phyloP scores from a whole-genome alignment of 2,113 vertebrate genomes.

The Elanoides forficatus region DNA sequence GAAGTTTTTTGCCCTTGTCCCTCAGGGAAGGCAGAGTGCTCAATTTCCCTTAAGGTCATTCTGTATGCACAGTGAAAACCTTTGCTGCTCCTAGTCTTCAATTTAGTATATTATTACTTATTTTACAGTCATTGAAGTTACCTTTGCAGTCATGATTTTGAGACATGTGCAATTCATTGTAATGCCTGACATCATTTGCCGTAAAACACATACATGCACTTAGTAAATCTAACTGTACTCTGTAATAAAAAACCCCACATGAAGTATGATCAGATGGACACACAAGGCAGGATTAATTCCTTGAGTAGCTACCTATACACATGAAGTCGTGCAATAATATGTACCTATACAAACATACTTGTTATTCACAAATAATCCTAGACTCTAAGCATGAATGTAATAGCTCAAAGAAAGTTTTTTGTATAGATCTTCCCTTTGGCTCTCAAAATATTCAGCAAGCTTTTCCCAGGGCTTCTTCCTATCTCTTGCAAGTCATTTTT shows the following conservation, averaged over 20 bases:
- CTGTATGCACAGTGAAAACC: background rate
- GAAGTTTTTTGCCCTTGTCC: background rate
- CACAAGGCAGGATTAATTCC: background rate
- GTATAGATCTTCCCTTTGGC: background rate
- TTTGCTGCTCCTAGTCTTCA: background rate
- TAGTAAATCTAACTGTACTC: background rate
- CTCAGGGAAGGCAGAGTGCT: background rate
- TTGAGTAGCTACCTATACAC: background rate
- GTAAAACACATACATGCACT: background rate
- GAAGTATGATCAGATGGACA: background rate
- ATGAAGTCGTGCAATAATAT: background rate
- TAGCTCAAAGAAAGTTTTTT: background rate
- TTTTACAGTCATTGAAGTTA: background rate
- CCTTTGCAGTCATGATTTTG: background rate
- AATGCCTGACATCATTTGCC: background rate
- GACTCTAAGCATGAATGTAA: background rate
- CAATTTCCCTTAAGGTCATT: background rate
- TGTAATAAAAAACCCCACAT: background rate
- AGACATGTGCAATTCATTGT: background rate
- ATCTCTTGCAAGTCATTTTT: background rate
- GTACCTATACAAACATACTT: background rate
- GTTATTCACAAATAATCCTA: background rate
- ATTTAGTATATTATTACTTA: background rate
- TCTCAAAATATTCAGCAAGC: background rate
- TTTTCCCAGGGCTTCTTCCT: conserved; percentile 1